Evolutionary conservation across 2,113 vertebrate genomes (phyloP).

Genomic region (Pyxicephalus adspersus): DNA sequence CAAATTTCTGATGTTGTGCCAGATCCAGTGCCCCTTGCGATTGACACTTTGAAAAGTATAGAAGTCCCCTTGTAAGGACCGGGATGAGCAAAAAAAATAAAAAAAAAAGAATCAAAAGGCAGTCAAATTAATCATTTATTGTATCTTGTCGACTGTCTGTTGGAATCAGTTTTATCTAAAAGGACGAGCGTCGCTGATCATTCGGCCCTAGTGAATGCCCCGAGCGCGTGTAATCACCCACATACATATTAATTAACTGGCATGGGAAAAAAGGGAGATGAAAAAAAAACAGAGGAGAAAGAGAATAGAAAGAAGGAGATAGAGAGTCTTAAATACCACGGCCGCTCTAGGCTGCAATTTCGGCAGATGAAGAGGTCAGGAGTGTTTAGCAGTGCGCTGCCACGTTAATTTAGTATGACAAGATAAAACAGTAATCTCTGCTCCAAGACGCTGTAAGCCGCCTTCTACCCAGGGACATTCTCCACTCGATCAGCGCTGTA

Average conservation of each 20-base stretch:
- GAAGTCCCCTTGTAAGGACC: too few relatives aligned
- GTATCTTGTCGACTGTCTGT: neutral
- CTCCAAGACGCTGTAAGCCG: slow-evolving; percentile 77
- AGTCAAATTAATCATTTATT: neutral
- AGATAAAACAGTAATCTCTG: slow-evolving; percentile 95
- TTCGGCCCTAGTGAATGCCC: neutral
- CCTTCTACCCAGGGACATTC: slow-evolving; percentile 78
- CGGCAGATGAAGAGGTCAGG: slow-evolving; percentile 92
- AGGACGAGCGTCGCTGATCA: neutral
- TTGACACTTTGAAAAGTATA: too few relatives aligned
- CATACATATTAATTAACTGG: slow-evolving; percentile 21
- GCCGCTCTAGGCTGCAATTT: slow-evolving; percentile 76
- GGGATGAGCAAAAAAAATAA: neutral
- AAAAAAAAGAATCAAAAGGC: neutral
- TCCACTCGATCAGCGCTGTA: slow-evolving; percentile 81
- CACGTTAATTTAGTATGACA: slow-evolving; percentile 95
- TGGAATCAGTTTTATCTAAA: neutral
- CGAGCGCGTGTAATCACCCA: slow-evolving; percentile 12
- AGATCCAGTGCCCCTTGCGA: too few relatives aligned
- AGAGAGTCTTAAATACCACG: slow-evolving; percentile 69
- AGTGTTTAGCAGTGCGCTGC: slow-evolving; percentile 79
- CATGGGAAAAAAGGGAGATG: neutral
- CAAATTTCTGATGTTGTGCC: too few relatives aligned
- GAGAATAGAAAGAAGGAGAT: slow-evolving; percentile 1
- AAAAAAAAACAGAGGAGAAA: neutral